phyloP scores from a whole-genome alignment of 1,140 invertebrate genomes.

The Aethina tumida region DNA sequence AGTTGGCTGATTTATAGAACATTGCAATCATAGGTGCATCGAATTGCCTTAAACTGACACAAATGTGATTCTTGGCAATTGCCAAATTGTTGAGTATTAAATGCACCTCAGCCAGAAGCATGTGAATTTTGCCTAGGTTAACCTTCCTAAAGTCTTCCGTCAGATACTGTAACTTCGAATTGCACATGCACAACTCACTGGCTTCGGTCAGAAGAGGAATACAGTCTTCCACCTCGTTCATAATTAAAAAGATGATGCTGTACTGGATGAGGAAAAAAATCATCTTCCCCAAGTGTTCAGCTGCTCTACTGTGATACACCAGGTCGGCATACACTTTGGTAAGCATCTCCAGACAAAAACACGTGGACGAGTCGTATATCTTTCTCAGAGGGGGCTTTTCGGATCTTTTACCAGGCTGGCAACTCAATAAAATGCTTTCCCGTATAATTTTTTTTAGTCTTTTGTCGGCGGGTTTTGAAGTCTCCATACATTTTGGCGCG shows the following conservation, averaged over 20 bases:
- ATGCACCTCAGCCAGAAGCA: conserved; percentile 32
- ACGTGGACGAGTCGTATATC: conserved; percentile 9
- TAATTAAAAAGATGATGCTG: conserved; percentile 31
- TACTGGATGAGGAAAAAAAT: conserved; percentile 36
- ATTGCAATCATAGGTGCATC: conserved; percentile 29
- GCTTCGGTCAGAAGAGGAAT: conserved; percentile 32
- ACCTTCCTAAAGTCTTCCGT: conserved; percentile 31
- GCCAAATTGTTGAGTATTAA: conserved; percentile 26
- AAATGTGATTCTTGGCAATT: conserved; percentile 31
- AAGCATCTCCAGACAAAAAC: conserved; percentile 13
- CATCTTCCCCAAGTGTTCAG: conserved; percentile 34
- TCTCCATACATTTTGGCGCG: too few species aligned
- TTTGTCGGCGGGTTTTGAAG: too few species aligned
- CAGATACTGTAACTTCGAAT: conserved; percentile 21
- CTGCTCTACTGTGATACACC: conserved; percentile 24
- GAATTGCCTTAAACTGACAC: conserved; percentile 32
- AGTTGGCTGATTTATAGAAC: conserved; percentile 24
- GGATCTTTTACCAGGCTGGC: too few species aligned
- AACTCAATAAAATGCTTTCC: too few species aligned
- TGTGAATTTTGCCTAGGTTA: conserved; percentile 35
- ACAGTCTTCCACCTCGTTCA: conserved; percentile 30
- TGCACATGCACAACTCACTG: conserved; percentile 27
- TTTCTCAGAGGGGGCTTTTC: conserved; percentile 6
- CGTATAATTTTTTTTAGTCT: too few species aligned
- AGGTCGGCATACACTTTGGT: conserved; percentile 11